These are phyloP conservation scores for Eupeodes luniger DNA, from an alignment of 2,888 invertebrate species.

Conservation along the genomic window DNA sequence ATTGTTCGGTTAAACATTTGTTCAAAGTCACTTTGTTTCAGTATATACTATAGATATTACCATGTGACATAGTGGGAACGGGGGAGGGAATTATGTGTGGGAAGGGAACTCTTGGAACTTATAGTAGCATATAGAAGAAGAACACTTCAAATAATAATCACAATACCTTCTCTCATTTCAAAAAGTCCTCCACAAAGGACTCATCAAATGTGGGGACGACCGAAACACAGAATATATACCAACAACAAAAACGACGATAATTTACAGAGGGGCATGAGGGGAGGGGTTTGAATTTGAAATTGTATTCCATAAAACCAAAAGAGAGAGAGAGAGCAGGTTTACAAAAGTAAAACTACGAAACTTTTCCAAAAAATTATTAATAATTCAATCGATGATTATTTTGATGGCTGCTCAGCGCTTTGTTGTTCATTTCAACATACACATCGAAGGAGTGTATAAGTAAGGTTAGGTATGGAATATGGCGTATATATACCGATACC, in stretches of 20 bases:
- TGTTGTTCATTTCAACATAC: conserved; percentile 66
- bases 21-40: conserved; percentile 66
- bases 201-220: conserved; percentile 14
- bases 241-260: not conserved
- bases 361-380: conserved; percentile 75
- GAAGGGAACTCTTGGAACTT: not conserved
- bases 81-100: not conserved
- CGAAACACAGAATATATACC: not conserved
- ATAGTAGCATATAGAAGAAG: not conserved
- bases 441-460: not conserved
- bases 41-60: conserved; percentile 15
- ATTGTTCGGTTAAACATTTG: conserved; percentile 74
- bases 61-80: not conserved
- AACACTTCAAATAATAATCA: conserved; percentile 68
- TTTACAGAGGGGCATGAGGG: not conserved
- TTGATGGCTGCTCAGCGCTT: conserved; percentile 75
- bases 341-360: conserved; percentile 56
- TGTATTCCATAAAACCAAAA: conserved; percentile 32
- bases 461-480: too few species aligned
- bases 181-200: conserved; percentile 21
- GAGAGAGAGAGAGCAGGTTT: too few species aligned
- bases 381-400: conserved; percentile 77
- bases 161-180: conserved; percentile 38
- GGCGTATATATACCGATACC: not conserved
- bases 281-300: conserved; percentile 23